Conservation (phyloP, 1,140 invertebrate species). For the Drosophila setifemur region DNA sequence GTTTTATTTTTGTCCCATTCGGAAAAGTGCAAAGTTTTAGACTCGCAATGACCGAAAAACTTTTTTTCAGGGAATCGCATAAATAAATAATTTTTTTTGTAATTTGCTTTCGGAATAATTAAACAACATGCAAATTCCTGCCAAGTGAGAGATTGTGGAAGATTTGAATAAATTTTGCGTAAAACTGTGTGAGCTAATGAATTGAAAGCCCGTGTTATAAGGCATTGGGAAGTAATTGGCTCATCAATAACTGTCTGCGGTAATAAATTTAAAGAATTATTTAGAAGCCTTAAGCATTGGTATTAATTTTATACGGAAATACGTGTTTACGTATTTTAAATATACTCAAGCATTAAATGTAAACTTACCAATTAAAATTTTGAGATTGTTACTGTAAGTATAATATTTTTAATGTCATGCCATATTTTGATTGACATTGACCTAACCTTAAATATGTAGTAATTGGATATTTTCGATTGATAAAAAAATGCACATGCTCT, state of each 20-base stretch:
- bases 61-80: constrained; percentile 1
- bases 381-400: too few species aligned
- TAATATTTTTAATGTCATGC: too few species aligned
- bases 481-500: too few species aligned
- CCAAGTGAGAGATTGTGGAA: constrained; percentile 27
- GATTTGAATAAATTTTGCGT: constrained; percentile 57
- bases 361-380: too few species aligned
- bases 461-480: too few species aligned
- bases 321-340: too few species aligned
- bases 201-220: not conserved
- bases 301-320: too few species aligned
- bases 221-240: not conserved
- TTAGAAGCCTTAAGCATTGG: too few species aligned
- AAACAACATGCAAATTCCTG: constrained; percentile 41
- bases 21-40: constrained; percentile 25
- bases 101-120: constrained; percentile 36
- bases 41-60: not conserved
- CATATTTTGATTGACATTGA: too few species aligned
- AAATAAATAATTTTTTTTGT: constrained; percentile 44
- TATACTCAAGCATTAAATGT: too few species aligned
- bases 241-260: constrained; percentile 4
- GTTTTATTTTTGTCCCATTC: not conserved
- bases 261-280: too few species aligned
- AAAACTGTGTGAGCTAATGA: not conserved
- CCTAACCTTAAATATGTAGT: too few species aligned